Base-by-base conservation (phyloP, 2,113 vertebrate genomes). In the Capricornis sumatraensis region DNA sequence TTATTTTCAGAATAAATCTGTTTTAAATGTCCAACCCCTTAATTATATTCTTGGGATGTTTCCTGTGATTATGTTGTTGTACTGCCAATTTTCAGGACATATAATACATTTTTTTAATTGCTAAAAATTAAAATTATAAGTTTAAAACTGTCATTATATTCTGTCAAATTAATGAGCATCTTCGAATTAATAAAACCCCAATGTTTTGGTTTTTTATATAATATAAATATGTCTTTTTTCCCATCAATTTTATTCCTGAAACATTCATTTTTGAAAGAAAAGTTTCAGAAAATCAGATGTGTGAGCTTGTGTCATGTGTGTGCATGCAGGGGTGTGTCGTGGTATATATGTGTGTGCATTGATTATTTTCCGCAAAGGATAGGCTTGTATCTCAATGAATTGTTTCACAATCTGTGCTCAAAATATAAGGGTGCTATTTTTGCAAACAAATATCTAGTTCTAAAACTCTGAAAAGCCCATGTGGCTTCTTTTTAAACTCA, bases 91-190 rank as follows among this genome's bases (percentile, higher is more conserved):
- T 82, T 30, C 5, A 95, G 40, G 33, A 85, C 33, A 43, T 16
- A n/a, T 52, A 91, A 84, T 5, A 33, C 36, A 23, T 19, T 16
- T 60, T n/a, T 16, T 19, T 36, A 79, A 71, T 1, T 60, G 33
- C 17, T 88, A 81, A 79, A 95, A 84, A 52, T 79, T 50, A 93
- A 95, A 96, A 86, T 64, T 53, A 27, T 33, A 76, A n/a, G 9
- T 64, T 96, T 90, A 91, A 93, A 94, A 89, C 16, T 19, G 21
- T 40, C 81, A 88, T 88, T 47, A 45, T 7, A 40, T 85, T 74
- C 64, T 64, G 8, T 52, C 11, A 93, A 83, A 81, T 76, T 95
- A 84, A 78, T 90, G 1, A 81, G 4, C 5, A 85, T 0, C 1
- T 81, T 88, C 50, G 83, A 94, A 43, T 4, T 58, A 7, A 84